phyloP scores from a whole-genome alignment of 2,113 vertebrate species.

The Panurus biarmicus region DNA sequence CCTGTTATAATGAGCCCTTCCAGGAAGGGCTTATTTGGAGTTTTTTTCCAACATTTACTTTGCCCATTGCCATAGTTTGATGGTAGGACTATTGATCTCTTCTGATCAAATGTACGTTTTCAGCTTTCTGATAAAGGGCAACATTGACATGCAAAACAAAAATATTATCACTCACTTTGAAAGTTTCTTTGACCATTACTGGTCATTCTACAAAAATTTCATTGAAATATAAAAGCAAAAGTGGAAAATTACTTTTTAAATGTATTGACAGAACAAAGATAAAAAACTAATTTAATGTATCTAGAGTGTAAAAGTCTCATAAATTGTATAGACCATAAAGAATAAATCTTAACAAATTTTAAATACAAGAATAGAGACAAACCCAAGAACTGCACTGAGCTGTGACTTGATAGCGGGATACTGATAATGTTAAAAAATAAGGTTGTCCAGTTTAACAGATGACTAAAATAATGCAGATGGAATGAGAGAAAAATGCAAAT shows the following conservation, averaged over 20 bases:
- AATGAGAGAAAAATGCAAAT: not conserved
- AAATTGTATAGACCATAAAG: not conserved
- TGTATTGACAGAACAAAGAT: not conserved
- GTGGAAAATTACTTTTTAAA: not conserved
- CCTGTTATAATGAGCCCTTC: not conserved
- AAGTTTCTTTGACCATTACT: not conserved
- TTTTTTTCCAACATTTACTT: not conserved
- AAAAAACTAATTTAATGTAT: not conserved
- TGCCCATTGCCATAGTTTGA: not conserved
- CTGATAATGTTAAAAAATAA: conserved; percentile 35
- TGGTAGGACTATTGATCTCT: not conserved
- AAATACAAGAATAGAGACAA: conserved; percentile 27
- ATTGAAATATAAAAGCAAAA: not conserved
- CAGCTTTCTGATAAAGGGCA: not conserved
- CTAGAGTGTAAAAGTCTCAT: conserved; percentile 6
- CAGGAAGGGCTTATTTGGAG: not conserved
- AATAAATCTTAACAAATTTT: conserved; percentile 40
- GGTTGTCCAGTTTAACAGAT: conserved; percentile 23
- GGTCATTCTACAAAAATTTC: not conserved
- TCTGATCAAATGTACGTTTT: not conserved
- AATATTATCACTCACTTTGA: not conserved
- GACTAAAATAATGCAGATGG: not conserved
- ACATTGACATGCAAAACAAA: not conserved
- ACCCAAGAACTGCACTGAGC: conserved; percentile 8
- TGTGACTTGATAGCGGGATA: conserved; percentile 34